Evolutionary conservation across 2,888 invertebrate species (phyloP).

Genomic region (Hydriomena furcata): DNA sequence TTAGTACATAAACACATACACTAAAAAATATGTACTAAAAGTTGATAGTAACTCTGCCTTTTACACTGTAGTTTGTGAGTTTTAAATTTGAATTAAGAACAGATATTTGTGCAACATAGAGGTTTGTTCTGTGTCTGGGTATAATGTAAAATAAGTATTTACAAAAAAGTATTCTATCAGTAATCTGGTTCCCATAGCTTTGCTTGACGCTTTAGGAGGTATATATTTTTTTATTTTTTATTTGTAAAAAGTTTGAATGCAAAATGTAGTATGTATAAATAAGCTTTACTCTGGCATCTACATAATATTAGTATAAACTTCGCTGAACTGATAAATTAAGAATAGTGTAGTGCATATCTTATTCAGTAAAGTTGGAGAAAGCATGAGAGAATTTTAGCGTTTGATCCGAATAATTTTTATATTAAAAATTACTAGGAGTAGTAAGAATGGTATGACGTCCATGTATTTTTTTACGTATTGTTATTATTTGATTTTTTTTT

Average conservation of each 20-base stretch:
- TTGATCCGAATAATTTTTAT: constrained; percentile 78
- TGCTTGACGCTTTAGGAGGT: no score
- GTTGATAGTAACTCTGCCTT: no score
- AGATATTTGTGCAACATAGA: no score
- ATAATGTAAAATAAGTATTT: no score
- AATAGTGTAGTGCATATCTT: constrained; percentile 48
- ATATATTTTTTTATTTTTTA: no score
- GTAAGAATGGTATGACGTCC: constrained; percentile 74
- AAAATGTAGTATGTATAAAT: constrained; percentile 13
- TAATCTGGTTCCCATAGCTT: no score
- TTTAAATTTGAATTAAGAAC: no score
- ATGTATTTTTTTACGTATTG: constrained; percentile 60
- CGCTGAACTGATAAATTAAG: constrained; percentile 76
- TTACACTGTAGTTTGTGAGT: no score
- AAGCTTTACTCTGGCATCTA: constrained; percentile 31
- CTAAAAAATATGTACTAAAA: no score
- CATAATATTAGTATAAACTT: constrained; percentile 50
- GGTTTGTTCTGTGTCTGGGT: no score
- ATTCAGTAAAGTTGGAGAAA: constrained; percentile 34
- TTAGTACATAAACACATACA: no score
- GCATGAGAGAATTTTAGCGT: constrained; percentile 44
- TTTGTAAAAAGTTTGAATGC: not conserved
- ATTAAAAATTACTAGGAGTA: constrained; percentile 78
- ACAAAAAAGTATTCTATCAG: no score
- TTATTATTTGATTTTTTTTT: constrained; percentile 55